Conservation (phyloP, 1,140 invertebrate genomes). For the Lineus longissimus region DNA sequence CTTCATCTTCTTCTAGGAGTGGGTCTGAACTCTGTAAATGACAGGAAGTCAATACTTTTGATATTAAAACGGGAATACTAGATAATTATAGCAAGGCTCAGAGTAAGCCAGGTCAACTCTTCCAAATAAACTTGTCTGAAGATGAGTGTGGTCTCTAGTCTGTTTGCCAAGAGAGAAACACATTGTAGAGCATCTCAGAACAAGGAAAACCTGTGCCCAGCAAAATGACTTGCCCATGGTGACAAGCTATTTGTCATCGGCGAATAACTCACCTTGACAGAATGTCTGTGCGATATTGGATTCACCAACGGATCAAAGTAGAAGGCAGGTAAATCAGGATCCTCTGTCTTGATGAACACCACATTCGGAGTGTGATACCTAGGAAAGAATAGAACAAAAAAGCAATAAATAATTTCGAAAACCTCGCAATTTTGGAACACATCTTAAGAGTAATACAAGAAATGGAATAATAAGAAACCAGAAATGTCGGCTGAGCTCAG, state of each 20-base stretch:
- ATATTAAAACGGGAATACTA: neutral
- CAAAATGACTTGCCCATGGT: no score
- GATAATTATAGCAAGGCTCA: neutral
- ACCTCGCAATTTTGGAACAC: no score
- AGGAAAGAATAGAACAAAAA: conserved; percentile 50
- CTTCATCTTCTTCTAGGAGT: conserved; percentile 86
- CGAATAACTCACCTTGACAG: conserved; percentile 67
- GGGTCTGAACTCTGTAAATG: conserved; percentile 62
- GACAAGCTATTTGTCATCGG: no score
- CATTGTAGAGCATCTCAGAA: no score
- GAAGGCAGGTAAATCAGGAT: conserved; percentile 99
- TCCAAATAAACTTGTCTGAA: no score
- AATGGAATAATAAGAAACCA: no score
- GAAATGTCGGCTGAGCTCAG: no score
- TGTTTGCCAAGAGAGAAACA: no score
- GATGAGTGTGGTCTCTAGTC: no score
- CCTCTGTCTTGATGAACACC: conserved; percentile 99
- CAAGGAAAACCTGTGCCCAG: no score
- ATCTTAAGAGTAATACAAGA: no score
- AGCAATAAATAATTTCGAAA: conserved; percentile 19
- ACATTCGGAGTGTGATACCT: conserved; percentile 99
- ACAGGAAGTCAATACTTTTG: neutral
- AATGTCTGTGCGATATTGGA: conserved; percentile 93
- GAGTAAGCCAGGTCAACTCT: no score
- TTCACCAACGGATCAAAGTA: conserved; percentile 99